Conservation (phyloP, 2,888 invertebrate species). For the Mamestra brassicae region DNA sequence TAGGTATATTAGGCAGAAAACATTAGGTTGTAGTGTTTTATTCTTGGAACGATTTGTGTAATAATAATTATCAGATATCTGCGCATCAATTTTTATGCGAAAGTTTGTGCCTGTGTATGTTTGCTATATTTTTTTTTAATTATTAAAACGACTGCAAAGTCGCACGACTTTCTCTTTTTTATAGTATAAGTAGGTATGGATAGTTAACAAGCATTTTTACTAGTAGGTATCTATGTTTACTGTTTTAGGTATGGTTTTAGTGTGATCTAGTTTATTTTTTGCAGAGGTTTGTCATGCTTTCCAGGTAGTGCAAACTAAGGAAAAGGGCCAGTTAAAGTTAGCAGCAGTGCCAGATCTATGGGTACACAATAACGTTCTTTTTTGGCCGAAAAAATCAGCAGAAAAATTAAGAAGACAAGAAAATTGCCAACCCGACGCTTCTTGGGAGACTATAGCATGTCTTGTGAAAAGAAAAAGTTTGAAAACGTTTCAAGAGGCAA, state of each 20-base stretch:
- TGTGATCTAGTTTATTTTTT: constrained; percentile 6
- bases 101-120: constrained; percentile 2
- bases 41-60: too few species aligned
- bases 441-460: constrained; percentile 19
- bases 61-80: constrained; percentile 3
- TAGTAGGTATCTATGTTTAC: not conserved
- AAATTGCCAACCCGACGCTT: constrained; percentile 21
- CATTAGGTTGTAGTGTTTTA: too few species aligned
- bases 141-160: too few species aligned
- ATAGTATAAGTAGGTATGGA: not conserved
- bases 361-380: constrained; percentile 19
- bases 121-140: not conserved
- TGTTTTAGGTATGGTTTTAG: constrained; percentile 7
- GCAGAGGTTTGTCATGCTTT: constrained; percentile 1
- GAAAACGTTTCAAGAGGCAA: constrained; percentile 28
- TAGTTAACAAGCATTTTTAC: constrained; percentile 4
- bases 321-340: constrained; percentile 3
- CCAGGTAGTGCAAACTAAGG: constrained; percentile 6
- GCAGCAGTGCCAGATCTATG: constrained; percentile 7
- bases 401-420: constrained; percentile 26
- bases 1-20: not conserved
- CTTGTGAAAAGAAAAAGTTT: constrained; percentile 20
- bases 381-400: constrained; percentile 30
- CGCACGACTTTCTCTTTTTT: not conserved
- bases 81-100: not conserved